Evolutionary conservation across 2,888 invertebrate species (phyloP), one percentile per base, ranked within the genome.

Genomic region (Liopterus haemorrhoidalis): DNA sequence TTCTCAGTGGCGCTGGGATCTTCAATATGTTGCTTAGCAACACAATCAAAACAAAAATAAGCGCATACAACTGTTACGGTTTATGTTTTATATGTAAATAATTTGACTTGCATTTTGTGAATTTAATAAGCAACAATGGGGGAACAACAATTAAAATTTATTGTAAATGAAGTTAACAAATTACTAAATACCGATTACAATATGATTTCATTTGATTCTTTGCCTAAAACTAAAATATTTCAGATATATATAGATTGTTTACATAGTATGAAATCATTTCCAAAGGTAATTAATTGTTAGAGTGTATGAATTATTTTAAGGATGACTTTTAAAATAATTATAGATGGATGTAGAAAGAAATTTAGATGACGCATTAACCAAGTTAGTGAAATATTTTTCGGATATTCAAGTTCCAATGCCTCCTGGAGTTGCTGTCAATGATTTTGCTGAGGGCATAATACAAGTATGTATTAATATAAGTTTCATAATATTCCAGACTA

Each of bases 161-260:
- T 82, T 50, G 80, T 90, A 32, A 76, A 74, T 49, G 85, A 84
- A 66, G 62, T 91, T 49, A 89, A 87, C 63, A 75, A 78, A 55
- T 71, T 76, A 33, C 78, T 89, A 55, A 78, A 76, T 39, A 81
- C 81, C 57, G 82, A 78, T 59, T 85, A 82, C 59, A 90, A 88
- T 60, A 68, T 91, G 49, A 86, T 92, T 58, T 85, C 85, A 54
- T 90, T 92, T 66, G 91, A 91, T 69, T 78, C 86, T 4, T 68
- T 91, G 47, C 78, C 78, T 49, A 77, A 82, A 32, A 80, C 83
- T 50, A 81, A 85, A 59, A 70, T 91, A 46, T 66, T 92, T 14
- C 90, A 88, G 71, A 71, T 87, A 50, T 68, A 89, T 15, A 79
- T 79, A 54, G 85, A 89, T 70, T 75, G 87, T n/a, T 70, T 90